Conservation (phyloP, 2,113 vertebrate species). For the Axis porcinus region DNA sequence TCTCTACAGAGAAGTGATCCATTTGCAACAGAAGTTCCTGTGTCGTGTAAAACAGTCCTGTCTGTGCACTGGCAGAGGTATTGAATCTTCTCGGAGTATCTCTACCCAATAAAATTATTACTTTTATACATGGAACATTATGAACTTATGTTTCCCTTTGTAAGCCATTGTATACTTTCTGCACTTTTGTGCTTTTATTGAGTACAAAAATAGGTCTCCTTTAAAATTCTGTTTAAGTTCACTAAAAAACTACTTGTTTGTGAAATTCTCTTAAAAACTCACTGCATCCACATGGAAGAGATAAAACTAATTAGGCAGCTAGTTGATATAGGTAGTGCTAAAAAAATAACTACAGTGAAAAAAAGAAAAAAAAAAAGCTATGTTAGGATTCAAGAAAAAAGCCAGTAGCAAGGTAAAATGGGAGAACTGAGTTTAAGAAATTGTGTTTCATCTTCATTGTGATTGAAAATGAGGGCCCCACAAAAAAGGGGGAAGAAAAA, state of each 20-base stretch:
- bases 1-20: conserved; percentile 76
- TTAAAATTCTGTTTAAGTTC: conserved; percentile 88
- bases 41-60: conserved; percentile 76
- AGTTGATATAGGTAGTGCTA: conserved; percentile 84
- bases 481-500: background rate
- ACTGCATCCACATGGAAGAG: conserved; percentile 85
- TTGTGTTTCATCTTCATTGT: conserved; percentile 62
- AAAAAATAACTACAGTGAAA: conserved; percentile 67
- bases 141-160: conserved; percentile 84
- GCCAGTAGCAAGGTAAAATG: conserved; percentile 59
- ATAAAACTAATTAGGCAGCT: conserved; percentile 85
- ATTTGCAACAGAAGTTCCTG: conserved; percentile 76
- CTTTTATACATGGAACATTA: conserved; percentile 85
- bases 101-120: conserved; percentile 83
- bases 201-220: conserved; percentile 89
- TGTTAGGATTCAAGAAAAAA: conserved; percentile 55
- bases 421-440: conserved; percentile 68
- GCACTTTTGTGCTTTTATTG: conserved; percentile 88
- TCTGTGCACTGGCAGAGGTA: conserved; percentile 82
- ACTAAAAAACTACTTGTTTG: conserved; percentile 90
- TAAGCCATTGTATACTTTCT: conserved; percentile 87
- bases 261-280: conserved; percentile 90
- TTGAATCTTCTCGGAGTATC: conserved; percentile 79
- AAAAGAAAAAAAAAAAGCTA: conserved; percentile 52
- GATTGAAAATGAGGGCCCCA: conserved; percentile 59